Evolutionary conservation across 2,888 invertebrate species (phyloP).

Genomic region (Dichetophora obliterata): DNA sequence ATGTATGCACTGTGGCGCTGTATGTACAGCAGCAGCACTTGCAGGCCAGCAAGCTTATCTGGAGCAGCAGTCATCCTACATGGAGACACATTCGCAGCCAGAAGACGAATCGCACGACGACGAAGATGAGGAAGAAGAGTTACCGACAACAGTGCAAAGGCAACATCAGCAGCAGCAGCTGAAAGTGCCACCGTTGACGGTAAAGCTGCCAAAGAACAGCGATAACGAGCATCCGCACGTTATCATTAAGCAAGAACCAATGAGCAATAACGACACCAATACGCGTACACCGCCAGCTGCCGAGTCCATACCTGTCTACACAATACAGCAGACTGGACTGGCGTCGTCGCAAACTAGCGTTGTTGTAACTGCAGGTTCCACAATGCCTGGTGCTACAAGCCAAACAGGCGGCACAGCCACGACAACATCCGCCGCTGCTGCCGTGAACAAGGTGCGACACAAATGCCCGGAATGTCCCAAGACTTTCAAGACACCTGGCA

Average conservation of each 20-base stretch:
- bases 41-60: constrained; percentile 52
- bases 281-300: constrained; percentile 48
- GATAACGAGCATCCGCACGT: constrained; percentile 63
- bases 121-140: constrained; percentile 44
- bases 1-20: constrained; percentile 65
- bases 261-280: constrained; percentile 59
- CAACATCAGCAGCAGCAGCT: constrained; percentile 44
- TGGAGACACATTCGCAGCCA: constrained; percentile 53
- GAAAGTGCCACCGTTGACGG: constrained; percentile 67
- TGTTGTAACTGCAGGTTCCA: constrained; percentile 48
- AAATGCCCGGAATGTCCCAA: constrained; percentile 69
- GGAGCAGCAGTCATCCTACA: constrained; percentile 58
- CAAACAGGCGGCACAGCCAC: constrained; percentile 38
- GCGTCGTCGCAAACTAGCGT: constrained; percentile 49
- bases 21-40: constrained; percentile 59
- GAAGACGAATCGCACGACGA: constrained; percentile 55
- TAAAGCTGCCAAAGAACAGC: constrained; percentile 64
- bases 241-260: constrained; percentile 65
- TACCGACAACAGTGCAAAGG: constrained; percentile 22
- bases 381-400: constrained; percentile 44
- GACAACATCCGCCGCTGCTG: constrained; percentile 39
- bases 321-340: constrained; percentile 56
- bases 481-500: constrained; percentile 68
- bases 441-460: constrained; percentile 62
- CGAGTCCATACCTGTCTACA: constrained; percentile 61